Evolutionary conservation across 2,888 invertebrate species (phyloP).

Genomic region (Xestia c-nigrum): DNA sequence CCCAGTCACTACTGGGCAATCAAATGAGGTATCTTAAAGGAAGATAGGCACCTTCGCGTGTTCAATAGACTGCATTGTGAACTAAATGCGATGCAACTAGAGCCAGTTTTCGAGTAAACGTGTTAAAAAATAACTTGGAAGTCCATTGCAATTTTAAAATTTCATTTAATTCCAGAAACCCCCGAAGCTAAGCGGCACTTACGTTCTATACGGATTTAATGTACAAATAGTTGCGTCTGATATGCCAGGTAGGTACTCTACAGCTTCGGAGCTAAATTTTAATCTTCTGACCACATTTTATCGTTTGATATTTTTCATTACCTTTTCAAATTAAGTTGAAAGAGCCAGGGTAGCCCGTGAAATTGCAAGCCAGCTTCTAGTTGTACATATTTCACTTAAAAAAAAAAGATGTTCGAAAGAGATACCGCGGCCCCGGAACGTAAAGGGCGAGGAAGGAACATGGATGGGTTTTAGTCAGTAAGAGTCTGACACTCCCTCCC

Average conservation of each 20-base stretch:
- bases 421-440: no score
- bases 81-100: not conserved
- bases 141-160: not conserved
- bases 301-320: not conserved
- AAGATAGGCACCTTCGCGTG: not conserved
- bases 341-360: not conserved
- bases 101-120: not conserved
- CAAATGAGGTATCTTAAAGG: not conserved
- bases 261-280: not conserved
- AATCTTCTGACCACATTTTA: not conserved
- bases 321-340: not conserved
- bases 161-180: slow-evolving; percentile 76
- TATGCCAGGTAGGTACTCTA: slow-evolving; percentile 79
- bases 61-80: not conserved
- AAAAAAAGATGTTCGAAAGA: not conserved
- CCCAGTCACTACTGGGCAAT: not conserved
- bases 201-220: slow-evolving; percentile 82
- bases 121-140: not conserved
- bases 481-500: no score
- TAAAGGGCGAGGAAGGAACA: no score
- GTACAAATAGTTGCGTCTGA: slow-evolving; percentile 87
- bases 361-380: not conserved
- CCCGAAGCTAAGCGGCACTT: slow-evolving; percentile 81
- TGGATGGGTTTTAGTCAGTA: no score
- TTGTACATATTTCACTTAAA: not conserved